Conservation (phyloP, 2,888 invertebrate species). For the Eupithecia pulchellata region DNA sequence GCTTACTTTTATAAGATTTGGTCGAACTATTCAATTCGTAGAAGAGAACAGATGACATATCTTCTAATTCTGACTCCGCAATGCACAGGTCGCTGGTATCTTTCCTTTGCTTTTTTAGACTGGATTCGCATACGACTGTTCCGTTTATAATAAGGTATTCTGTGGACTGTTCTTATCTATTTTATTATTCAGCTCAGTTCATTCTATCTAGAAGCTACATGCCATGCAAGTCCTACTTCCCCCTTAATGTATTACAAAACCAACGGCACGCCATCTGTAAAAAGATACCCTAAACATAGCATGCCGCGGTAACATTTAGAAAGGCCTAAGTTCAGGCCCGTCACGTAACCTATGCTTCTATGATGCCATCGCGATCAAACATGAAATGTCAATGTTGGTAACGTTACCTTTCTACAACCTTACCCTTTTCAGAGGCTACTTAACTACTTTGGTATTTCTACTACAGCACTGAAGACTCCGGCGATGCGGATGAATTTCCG, state of each 20-base stretch:
- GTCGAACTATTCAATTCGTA: neutral
- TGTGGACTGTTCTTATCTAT: neutral
- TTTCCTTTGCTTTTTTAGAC: neutral
- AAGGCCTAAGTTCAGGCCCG: conserved; percentile 39
- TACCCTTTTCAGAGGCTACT: conserved; percentile 2
- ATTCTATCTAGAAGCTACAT: neutral
- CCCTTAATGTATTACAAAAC: conserved; percentile 14
- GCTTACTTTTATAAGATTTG: neutral
- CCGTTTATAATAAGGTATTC: too few relatives aligned
- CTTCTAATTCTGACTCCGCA: neutral
- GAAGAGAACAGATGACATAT: neutral
- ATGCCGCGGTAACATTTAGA: conserved; percentile 38
- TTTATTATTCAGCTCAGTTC: neutral
- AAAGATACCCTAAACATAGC: conserved; percentile 40
- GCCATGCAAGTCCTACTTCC: neutral
- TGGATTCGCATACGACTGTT: neutral
- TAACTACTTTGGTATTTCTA: neutral
- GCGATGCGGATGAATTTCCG: too few relatives aligned
- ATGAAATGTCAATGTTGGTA: conserved; percentile 55
- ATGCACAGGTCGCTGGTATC: neutral
- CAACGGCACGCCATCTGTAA: conserved; percentile 34
- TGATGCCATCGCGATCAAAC: conserved; percentile 36
- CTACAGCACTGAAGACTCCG: neutral
- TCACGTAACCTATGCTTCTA: conserved; percentile 42
- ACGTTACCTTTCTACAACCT: conserved; percentile 18